A percentile compares a stretch with the other conserved stretches of the same genome.
These are phyloP conservation scores for Platyrinchus mystaceus DNA, from an alignment of 2,797 vertebrate species.

Conservation along the genomic window DNA sequence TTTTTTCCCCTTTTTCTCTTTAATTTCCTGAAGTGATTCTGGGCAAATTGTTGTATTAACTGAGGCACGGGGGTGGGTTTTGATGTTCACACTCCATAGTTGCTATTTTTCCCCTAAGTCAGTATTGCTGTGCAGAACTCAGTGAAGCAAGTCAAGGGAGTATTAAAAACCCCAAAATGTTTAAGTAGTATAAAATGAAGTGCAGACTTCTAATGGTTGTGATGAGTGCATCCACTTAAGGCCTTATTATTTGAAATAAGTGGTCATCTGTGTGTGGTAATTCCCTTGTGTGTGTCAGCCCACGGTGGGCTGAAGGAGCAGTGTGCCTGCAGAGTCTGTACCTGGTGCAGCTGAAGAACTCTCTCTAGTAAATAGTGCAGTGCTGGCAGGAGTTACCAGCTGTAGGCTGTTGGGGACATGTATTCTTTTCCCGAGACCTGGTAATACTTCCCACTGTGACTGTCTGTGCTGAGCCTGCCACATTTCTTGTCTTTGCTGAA, in stretches of 20 bases:
- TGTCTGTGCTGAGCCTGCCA: background rate
- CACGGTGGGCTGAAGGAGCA: background rate
- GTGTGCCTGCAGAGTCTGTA: background rate
- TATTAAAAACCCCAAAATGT: background rate
- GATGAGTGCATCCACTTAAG: background rate
- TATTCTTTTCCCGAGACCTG: background rate
- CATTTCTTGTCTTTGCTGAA: background rate
- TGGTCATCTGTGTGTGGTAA: background rate
- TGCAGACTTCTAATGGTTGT: background rate
- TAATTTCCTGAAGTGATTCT: slow-evolving; percentile 4
- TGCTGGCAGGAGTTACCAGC: background rate
- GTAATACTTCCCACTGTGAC: background rate
- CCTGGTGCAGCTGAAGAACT: background rate
- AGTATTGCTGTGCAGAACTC: background rate
- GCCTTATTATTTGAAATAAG: background rate
- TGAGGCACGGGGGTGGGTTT: background rate
- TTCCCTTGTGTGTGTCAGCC: background rate
- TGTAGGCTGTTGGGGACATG: background rate
- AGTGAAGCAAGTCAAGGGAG: background rate
- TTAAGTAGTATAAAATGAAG: background rate
- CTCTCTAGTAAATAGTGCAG: fast-evolving
- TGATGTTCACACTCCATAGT: background rate
- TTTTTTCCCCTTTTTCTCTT: fast-evolving
- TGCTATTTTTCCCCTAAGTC: background rate
- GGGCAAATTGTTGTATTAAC: background rate